Evolutionary conservation across 2,888 invertebrate species (phyloP), one percentile per base, ranked within the genome.

Genomic region (Metellina segmentata): DNA sequence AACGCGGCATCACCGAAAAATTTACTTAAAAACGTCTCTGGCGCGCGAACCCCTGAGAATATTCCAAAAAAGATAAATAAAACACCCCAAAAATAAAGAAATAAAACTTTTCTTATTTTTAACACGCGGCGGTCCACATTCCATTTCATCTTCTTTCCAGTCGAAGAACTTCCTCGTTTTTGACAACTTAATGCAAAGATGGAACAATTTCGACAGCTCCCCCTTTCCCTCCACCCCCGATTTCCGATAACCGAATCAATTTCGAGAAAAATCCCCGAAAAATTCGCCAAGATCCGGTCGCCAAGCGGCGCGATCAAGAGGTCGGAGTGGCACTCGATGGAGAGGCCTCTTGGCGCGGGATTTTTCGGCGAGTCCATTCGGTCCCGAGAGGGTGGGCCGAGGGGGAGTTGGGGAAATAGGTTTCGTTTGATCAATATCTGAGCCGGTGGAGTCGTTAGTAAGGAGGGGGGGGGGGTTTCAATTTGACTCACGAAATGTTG

Each of bases 171-270:
- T 70, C 51, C 81, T 69, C 81, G 78, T 86, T 90, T 90, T 90
- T 90, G 90, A 90, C 90, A 90, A 86, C 74, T 90, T 90, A 90
- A 90, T 90, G 90, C 90, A 90, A 90, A 85, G 75, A 51, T 49
- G 85, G 75, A 69, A 90, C 49, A 79, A 70, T 69, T 61, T 86
- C 90, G 86, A 86, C 81, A 86, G 77, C 20, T 51, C 83, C 74
- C 74, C 81, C 74, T 79, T 69, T 81, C 69, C 82, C 61, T 81
- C 52, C n/a, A 11, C 71, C 20, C 71, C 16, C 61, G 6, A 7
- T 16, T 34, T 69, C 77, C 89, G 83, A 90, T 90, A 90, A 90
- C 89, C 89, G 74, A 90, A 90, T 90, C 89, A 90, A 90, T 90
- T 90, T 89, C 78, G 61, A 16, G 19, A 52, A n/a, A 13, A 48